phyloP scores from a whole-genome alignment of 2,113 vertebrate species.

The Lepisosteus oculatus region DNA sequence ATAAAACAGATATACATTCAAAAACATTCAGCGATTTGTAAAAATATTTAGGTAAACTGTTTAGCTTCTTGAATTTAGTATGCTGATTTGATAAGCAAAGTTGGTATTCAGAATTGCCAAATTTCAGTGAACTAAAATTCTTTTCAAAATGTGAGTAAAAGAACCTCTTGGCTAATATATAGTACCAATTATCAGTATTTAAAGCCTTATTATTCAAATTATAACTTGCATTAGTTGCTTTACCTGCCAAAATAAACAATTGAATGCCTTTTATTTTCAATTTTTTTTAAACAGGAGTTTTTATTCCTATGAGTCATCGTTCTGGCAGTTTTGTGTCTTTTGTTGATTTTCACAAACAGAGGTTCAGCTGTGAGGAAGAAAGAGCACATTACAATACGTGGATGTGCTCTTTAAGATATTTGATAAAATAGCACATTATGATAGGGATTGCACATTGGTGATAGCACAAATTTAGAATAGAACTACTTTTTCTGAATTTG shows the following conservation, averaged over 20 bases:
- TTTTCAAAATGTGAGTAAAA: too few relatives aligned
- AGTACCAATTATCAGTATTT: not conserved
- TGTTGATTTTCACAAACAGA: not conserved
- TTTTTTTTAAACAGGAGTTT: not conserved
- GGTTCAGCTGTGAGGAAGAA: conserved; percentile 2
- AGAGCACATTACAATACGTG: too few relatives aligned
- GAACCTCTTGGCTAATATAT: not conserved
- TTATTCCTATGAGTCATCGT: not conserved
- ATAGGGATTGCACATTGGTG: conserved; percentile 64
- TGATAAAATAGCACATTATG: conserved; percentile 21
- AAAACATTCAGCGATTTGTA: too few relatives aligned
- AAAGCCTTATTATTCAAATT: not conserved
- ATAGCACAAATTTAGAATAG: conserved; percentile 69
- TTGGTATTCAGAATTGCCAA: too few relatives aligned
- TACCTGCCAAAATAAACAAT: conserved; percentile 1
- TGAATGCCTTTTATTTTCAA: not conserved
- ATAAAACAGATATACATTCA: too few relatives aligned
- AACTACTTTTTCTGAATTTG: not conserved
- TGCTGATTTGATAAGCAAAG: too few relatives aligned
- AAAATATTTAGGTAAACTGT: too few relatives aligned
- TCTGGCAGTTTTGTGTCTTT: conserved; percentile 2
- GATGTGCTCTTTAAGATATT: not conserved
- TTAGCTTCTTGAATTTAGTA: too few relatives aligned
- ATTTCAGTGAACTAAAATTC: too few relatives aligned
- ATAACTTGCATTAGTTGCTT: not conserved